Conservation (phyloP, 2,797 vertebrate species). For the Phoeniculus purpureus region DNA sequence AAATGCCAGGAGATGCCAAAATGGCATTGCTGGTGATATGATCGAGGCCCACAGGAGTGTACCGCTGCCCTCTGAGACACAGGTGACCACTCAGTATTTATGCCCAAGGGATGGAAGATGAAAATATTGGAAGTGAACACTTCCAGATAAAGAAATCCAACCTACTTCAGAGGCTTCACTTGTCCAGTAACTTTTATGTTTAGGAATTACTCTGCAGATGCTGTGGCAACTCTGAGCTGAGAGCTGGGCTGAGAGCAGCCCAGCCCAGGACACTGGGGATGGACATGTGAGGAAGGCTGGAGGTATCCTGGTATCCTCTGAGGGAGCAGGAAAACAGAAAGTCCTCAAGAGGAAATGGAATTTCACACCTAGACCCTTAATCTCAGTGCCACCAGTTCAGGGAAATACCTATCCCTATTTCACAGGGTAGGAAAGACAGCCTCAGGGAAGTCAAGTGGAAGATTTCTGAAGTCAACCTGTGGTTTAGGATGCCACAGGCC, state of each 20-base stretch:
- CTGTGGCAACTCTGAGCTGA: background rate
- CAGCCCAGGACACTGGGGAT: background rate
- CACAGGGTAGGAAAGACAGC: background rate
- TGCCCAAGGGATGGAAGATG: background rate
- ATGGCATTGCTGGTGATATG: background rate
- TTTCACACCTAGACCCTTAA: background rate
- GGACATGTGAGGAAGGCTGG: background rate
- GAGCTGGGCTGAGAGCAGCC: background rate
- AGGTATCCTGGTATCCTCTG: background rate
- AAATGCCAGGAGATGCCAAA: slow-evolving; percentile 27
- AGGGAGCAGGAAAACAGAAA: background rate
- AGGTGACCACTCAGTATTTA: background rate
- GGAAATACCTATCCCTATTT: background rate
- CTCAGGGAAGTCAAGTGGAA: background rate
- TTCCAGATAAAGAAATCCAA: background rate
- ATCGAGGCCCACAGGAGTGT: background rate
- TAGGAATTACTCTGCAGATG: background rate
- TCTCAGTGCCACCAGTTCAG: background rate
- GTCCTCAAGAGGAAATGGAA: background rate
- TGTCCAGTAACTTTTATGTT: background rate
- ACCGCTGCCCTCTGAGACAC: background rate
- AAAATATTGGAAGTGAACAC: background rate
- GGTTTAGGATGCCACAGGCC: background rate
- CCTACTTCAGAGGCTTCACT: background rate
- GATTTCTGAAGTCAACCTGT: background rate